phyloP scores from a whole-genome alignment of 1,140 invertebrate species.

The Bombus pyrosoma region DNA sequence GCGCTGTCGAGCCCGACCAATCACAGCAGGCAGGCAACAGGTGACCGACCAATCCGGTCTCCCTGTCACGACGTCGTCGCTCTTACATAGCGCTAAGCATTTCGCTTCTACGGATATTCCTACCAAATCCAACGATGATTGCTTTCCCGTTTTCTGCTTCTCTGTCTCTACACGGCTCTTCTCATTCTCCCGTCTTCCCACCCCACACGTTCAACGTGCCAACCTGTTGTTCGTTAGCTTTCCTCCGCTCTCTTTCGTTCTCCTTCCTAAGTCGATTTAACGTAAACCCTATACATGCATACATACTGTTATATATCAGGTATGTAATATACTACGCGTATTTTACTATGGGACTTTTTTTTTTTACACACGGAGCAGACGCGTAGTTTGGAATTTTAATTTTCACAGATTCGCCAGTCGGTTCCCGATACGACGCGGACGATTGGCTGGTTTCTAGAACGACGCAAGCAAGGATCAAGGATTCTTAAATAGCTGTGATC shows the following conservation, averaged over 20 bases:
- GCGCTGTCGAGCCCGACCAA: conserved; percentile 71
- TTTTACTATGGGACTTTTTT: neutral
- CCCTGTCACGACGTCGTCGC: conserved; percentile 55
- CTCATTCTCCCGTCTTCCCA: conserved; percentile 9
- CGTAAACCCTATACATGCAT: neutral
- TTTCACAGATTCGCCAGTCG: neutral
- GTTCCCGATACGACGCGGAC: neutral
- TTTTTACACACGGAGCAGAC: too few species aligned
- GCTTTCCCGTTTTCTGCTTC: conserved; percentile 35
- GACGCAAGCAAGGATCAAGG: neutral
- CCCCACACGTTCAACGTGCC: neutral
- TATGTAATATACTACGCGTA: neutral
- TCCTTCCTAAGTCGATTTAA: conserved; percentile 34
- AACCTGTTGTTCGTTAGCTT: conserved; percentile 38
- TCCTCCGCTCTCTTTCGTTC: conserved; percentile 40
- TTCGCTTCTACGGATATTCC: conserved; percentile 51
- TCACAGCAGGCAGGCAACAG: conserved; percentile 75
- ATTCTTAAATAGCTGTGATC: neutral
- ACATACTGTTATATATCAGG: neutral
- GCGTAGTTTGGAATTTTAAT: neutral
- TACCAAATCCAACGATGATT: conserved; percentile 29
- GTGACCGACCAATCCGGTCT: conserved; percentile 77
- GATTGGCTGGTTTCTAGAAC: neutral
- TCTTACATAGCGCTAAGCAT: conserved; percentile 48
- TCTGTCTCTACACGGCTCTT: conserved; percentile 1